Evolutionary conservation across 64 coral and sea anemone species (phyloP).

Genomic region (Hydrozoanthus tunicans): DNA sequence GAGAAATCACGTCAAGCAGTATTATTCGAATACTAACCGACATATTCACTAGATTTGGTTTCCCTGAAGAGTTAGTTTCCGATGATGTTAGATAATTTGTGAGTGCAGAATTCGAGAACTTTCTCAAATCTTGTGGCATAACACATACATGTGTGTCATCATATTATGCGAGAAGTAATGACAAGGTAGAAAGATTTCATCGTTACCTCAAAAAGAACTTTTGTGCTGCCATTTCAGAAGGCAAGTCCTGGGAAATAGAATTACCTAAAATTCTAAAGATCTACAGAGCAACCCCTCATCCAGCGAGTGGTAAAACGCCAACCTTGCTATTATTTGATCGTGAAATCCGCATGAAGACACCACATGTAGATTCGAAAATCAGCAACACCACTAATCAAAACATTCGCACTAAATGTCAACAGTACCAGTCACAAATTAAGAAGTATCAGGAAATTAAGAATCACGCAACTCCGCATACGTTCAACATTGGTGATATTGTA

Average conservation of each 20-base stretch:
- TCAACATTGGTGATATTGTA: slow-evolving; percentile 17
- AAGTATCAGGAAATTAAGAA: not conserved
- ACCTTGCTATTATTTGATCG: not conserved
- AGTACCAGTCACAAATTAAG: not conserved
- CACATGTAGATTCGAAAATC: not conserved
- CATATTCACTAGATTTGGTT: slow-evolving; percentile 17
- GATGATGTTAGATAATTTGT: slow-evolving; percentile 9
- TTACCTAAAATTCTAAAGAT: not conserved
- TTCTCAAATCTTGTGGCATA: slow-evolving; percentile 14
- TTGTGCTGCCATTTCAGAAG: slow-evolving; percentile 33
- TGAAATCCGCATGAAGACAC: not conserved
- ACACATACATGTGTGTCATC: not conserved
- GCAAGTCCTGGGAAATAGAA: slow-evolving; percentile 50
- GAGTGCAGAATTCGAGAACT: not conserved
- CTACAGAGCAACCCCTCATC: slow-evolving; percentile 19
- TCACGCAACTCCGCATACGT: slow-evolving; percentile 1
- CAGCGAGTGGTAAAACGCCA: not conserved
- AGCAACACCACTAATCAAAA: not conserved
- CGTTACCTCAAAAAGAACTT: slow-evolving; percentile 64
- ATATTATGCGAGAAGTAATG: slow-evolving; percentile 35
- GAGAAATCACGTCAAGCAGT: slow-evolving; percentile 1
- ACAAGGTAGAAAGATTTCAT: slow-evolving; percentile 58
- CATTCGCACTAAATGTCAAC: slow-evolving; percentile 12
- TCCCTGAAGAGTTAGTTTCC: slow-evolving; percentile 1
- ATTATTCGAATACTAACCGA: not conserved